Percentiles rank a stretch among this genome's conserved stretches.
Conservation (phyloP, 2,888 invertebrate species). For the Scaptomyza caliginosa region DNA sequence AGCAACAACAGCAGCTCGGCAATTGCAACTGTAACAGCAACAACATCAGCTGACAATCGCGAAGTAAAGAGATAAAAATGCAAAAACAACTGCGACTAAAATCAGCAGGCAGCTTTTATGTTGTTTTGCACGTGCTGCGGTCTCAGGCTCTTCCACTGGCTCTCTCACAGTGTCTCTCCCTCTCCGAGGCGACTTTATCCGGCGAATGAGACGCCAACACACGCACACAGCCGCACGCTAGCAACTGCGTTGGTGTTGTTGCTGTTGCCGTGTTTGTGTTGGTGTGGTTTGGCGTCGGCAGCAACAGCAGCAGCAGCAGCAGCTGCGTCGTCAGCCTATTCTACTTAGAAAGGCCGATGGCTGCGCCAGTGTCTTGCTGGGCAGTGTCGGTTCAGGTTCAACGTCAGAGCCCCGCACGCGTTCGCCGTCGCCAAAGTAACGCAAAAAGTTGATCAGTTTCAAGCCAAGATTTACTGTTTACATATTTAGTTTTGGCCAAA, state of each 20-base stretch:
- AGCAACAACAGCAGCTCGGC: constrained; percentile 21
- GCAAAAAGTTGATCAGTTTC: constrained; percentile 29
- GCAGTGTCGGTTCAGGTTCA: constrained; percentile 84
- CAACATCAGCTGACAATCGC: constrained; percentile 49
- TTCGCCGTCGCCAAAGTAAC: constrained; percentile 38
- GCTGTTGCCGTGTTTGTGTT: constrained; percentile 12
- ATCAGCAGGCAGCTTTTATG: constrained; percentile 55
- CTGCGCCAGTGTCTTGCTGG: constrained; percentile 79
- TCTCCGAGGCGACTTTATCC: constrained; percentile 59
- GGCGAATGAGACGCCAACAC: constrained; percentile 77
- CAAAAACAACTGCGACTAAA: constrained; percentile 49
- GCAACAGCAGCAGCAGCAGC: constrained; percentile 31
- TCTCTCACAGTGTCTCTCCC: constrained; percentile 15
- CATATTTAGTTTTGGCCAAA: constrained; percentile 52
- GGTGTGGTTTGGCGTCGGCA: constrained; percentile 38
- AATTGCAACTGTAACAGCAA: constrained; percentile 45
- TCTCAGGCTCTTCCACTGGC: constrained; percentile 32
- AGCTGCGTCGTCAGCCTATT: constrained; percentile 61
- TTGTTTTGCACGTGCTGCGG: constrained; percentile 79
- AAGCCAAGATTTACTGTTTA: constrained; percentile 27
- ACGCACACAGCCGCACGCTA: constrained; percentile 29
- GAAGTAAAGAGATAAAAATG: constrained; percentile 50
- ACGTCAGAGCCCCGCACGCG: constrained; percentile 80
- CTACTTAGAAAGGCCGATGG: constrained; percentile 81
- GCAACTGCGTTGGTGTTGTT: constrained; percentile 43